Evolutionary conservation across 2,113 vertebrate species (phyloP), one percentile per base, ranked within the genome.

Genomic region (Leptobrachium leishanense): DNA sequence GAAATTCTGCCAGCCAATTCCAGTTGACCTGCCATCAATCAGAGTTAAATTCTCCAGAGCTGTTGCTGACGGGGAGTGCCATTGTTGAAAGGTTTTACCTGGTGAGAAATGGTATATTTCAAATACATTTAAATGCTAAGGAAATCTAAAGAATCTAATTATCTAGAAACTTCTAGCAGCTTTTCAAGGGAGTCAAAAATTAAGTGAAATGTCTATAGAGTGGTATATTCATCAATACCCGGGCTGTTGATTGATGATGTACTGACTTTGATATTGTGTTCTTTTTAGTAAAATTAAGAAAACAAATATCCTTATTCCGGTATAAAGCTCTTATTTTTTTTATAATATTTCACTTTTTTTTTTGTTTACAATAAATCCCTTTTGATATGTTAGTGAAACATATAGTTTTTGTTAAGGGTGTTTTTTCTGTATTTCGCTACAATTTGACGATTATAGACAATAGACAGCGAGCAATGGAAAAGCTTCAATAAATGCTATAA

Each of bases 1-100:
- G 90, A 94, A 93, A 92, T 93, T 92, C 93, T 94, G 91, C 91
- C 89, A 93, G 90, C 87, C 92, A 93, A 90, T 94, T 94, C 91
- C 85, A 89, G 88, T 90, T 92, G 92, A 92, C 92, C 92, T 89
- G 89, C 91, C 88, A 94, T 94, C 93, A 92, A 94, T 94, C 93
- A 93, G 90, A 88, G 91, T 94, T 93, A 93, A 91, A 91, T 90
- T 91, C 91, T 93, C 89, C 86, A 46, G 66, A 88, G 91, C 89
- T 87, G 84, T 88, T 91, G 90, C 92, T 92, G 90, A 91, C 91
- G 85, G 90, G 87, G 90, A 90, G 87, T 90, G 90, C 91, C 89
- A 89, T 91, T 92, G 90, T 89, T 89, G 88, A 88, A 82, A 85
- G 90, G 87, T 86, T 92, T 92, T 88, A 92, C 92, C 92, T 92